Evolutionary conservation across 1,140 invertebrate genomes (phyloP), one percentile per base, ranked within the genome.

Genomic region (Lasaia peninsularis): DNA sequence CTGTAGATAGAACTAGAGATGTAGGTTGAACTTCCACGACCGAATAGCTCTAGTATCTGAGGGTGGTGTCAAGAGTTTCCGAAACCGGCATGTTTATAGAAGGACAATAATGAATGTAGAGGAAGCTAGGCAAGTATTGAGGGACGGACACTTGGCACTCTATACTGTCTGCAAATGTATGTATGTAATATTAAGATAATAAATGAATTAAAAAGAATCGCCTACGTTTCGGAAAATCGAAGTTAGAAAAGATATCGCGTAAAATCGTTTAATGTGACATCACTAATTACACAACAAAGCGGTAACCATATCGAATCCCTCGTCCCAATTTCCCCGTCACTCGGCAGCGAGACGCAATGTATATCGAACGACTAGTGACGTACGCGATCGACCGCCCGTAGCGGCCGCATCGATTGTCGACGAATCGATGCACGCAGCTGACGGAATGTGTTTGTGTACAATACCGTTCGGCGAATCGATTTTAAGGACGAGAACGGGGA

Each of bases 391-490:
- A 78, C 65, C 72, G 66, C 59, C 56, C 66, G 56, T 37, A 66
- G 63, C 66, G 67, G 60, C 62, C 62, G 51, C 64, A 78, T 80
- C 78, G 78, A 83, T 80, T 75, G 52, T 63, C 62, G 58, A 63
- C 68, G 50, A 79, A 81, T 81, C 78, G 78, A 81, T 81, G 59
- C 51, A 34, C 56, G 67, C 80, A 80, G 80, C 80, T 81, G 80
- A 75, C 76, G 63, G 21, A 40, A 60, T 49, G 52, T 82, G 77
- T 82, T 80, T 73, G 73, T 78, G 75, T 76, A 82, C 75, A 56
- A 54, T 64, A 66, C 59, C 64, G 60, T 59, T 66, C 18, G 37
- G 24, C n/a, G 28, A 51, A 51, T 51, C 50, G 50, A 51, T 51
- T 51, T 51, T 51, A 28, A 28, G 8, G 24, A 28, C 24, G 24